Conservation (phyloP, 2,888 invertebrate species). For the Sturmia bella region DNA sequence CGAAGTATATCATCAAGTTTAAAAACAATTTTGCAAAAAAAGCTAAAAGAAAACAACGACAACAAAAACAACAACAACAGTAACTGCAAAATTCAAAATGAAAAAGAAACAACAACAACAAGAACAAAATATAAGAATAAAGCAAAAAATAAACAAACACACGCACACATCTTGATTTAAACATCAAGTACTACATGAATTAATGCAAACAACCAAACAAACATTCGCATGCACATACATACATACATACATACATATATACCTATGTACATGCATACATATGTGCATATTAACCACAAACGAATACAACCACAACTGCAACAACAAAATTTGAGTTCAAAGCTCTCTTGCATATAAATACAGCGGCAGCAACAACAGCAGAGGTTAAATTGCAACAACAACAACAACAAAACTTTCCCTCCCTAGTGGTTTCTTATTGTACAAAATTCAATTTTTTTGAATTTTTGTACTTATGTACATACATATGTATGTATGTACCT, state of each 20-base stretch:
- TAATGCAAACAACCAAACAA: not conserved
- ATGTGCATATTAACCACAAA: slow-evolving; percentile 50
- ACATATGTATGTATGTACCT: not conserved
- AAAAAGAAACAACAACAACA: slow-evolving; percentile 50
- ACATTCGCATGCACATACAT: not conserved
- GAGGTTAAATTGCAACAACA: slow-evolving; percentile 12
- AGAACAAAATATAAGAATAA: slow-evolving; percentile 38
- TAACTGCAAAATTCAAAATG: slow-evolving; percentile 37
- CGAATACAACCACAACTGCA: slow-evolving; percentile 38
- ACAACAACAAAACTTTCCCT: slow-evolving; percentile 61
- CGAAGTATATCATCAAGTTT: slow-evolving; percentile 69
- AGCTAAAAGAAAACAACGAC: slow-evolving; percentile 30
- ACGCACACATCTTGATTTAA: slow-evolving; percentile 16
- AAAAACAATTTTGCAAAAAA: slow-evolving; percentile 58
- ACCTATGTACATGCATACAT: slow-evolving; percentile 34
- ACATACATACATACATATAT: not conserved
- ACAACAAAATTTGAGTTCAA: slow-evolving; percentile 57
- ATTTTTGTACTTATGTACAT: slow-evolving; percentile 9
- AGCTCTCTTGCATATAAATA: slow-evolving; percentile 60
- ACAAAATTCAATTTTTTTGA: slow-evolving; percentile 39
- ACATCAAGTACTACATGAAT: slow-evolving; percentile 22
- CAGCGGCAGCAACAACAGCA: slow-evolving; percentile 17
- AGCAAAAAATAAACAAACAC: slow-evolving; percentile 61
- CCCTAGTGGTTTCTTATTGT: slow-evolving; percentile 51
- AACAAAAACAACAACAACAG: slow-evolving; percentile 24